A percentile compares a stretch with the other conserved stretches of the same genome.
Conservation (phyloP, 2,888 invertebrate genomes). For the Prenolepis imparis region DNA sequence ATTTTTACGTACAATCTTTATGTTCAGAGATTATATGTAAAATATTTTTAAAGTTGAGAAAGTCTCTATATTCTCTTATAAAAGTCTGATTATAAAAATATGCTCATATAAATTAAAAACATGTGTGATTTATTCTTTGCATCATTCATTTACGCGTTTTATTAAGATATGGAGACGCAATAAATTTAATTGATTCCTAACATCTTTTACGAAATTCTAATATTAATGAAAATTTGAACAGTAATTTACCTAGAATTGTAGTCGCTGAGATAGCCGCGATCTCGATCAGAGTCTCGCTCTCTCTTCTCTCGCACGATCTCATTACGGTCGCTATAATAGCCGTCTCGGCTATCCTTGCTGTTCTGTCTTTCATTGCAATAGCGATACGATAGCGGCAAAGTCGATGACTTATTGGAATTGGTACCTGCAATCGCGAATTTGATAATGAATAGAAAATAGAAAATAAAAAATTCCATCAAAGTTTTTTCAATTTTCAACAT, state of each 20-base stretch:
- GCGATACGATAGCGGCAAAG: constrained; percentile 93
- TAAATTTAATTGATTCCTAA: background rate
- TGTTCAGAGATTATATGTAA: background rate
- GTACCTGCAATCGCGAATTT: constrained; percentile 86
- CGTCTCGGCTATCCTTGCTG: constrained; percentile 90
- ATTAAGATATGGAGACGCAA: background rate
- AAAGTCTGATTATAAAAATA: background rate
- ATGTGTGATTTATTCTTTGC: background rate
- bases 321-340: constrained; percentile 96
- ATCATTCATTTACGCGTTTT: background rate
- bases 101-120: background rate
- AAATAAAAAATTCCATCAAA: background rate
- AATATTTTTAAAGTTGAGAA: background rate
- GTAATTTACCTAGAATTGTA: constrained; percentile 91
- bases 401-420: constrained; percentile 93
- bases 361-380: constrained; percentile 88
- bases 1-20: background rate
- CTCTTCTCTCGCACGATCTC: constrained; percentile 91
- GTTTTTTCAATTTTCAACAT: background rate
- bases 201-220: background rate
- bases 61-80: constrained; percentile 5
- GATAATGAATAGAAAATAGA: background rate
- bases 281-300: constrained; percentile 90
- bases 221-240: background rate
- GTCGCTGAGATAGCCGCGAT: constrained; percentile 93